Evolutionary conservation across 2,888 invertebrate species (phyloP), one percentile per base, ranked within the genome.

Genomic region (Nomada fabriciana): DNA sequence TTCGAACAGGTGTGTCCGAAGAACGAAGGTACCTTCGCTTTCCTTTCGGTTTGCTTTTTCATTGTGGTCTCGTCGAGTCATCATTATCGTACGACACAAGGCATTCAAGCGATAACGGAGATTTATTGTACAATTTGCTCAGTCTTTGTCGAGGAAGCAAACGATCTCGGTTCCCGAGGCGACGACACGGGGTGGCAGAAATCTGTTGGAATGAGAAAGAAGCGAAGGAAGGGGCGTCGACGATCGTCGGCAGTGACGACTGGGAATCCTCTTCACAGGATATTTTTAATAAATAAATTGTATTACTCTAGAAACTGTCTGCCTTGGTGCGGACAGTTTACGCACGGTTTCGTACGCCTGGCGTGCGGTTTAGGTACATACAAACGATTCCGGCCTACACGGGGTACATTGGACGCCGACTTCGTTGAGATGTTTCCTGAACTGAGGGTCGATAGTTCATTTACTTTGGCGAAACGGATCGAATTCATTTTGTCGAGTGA

Each of bases 291-390:
- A 91, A 90, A 90, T 89, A 89, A 90, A 90, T 89, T 80, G 88
- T 88, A 86, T 90, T 90, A 88, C 81, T 82, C 86, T 90, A 89
- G 88, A 88, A 90, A 89, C 84, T 15, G 87, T 88, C 86, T 89
- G 90, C 88, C 88, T 90, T 88, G 86, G 88, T 89, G 82, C 87
- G 88, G 88, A 89, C 87, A 87, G 85, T 82, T 60, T 53, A 82
- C 79, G 57, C 52, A 81, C 85, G 85, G 80, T 85, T 89, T 86
- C 87, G 86, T 88, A 87, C 89, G 88, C 75, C 85, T 85, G 84
- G 85, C 20, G 36, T 50, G 53, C 73, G 67, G 53, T 75, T 68
- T 77, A 88, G 89, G 84, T 89, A 90, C 87, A 88, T 88, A 90
- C 85, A 88, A 90, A 90, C 88, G 88, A 84, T 84, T 87, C 87